Base-by-base conservation (phyloP, 2,113 vertebrate species). In the Phyllostomus discolor region DNA sequence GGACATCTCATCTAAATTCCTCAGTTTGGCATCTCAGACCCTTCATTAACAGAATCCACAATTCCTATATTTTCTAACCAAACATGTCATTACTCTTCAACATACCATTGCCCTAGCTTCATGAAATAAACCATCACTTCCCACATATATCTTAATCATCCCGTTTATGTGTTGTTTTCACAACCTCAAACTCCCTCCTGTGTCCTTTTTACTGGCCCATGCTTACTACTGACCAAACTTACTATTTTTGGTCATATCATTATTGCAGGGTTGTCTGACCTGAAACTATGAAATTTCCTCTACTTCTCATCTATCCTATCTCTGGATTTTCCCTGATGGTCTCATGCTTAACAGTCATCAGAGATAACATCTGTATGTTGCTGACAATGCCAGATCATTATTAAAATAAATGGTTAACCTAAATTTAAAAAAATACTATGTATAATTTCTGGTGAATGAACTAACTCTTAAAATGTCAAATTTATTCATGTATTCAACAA, bases 1-100 rank as follows among this genome's bases (percentile, higher is more conserved):
- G 78, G 41, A 62, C 50, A 66, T 92, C 59, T 88, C 26, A 73
- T 67, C 66, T 94, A 94, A 92, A 91, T 88, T 84, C 41, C 43
- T 73, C 52, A 88, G n/a, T 83, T 76, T 92, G 54, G 84, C 8
- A 31, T 85, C 28, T 33, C 84, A 96, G 43, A 16, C 38, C 52
- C 50, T 79, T 95, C 73, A 91, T 97, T 82, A 94, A 5, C 28
- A 14, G 14, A 41, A 78, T 64, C 67, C 38, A 72, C 22, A 81
- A 46, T 75, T n/a, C 54, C 16, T 50, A 8, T 83, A 82, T 92
- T 97, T 95, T 86, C 82, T 82, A 88, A 81, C 64, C 93, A 96
- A 96, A 83, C 81, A 66, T 35, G 73, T 97, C 78, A 97, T 98
- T 96, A 94, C 57, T 76, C 46, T 91, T 84, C 38, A 86, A 57